Evolutionary conservation across 1,140 invertebrate species (phyloP), one percentile per base, ranked within the genome.

Genomic region (Galleria mellonella): DNA sequence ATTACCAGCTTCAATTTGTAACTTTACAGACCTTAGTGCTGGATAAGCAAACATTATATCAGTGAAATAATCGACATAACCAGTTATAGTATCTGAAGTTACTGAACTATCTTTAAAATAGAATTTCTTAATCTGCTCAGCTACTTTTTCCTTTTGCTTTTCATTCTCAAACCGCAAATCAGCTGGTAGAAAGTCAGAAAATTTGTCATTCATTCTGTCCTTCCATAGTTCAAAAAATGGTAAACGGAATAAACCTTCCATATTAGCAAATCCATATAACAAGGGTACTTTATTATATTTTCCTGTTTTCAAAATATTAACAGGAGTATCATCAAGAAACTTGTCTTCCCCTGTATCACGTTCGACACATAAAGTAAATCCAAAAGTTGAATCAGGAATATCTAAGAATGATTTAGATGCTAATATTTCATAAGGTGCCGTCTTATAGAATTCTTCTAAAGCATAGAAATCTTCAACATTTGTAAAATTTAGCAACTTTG

Each of bases 361-460:
- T 37, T 76, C 72, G 6, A 76, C 43, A 41, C 72, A 72, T 2
- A 68, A 63, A 1, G 42, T 5, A 35, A 67, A 63, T 3, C 51
- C 0, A 42, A 60, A 54, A 4, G 43, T 48, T 8, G 43, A 38
- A 42, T 72, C 53, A 13, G 36, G 13, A 9, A 45, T 42, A 10
- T 49, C 38, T 2, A 66, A 2, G 17, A 61, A 37, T 31, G 38
- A 9, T 9, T 37, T 31, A 15, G 53, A 59, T 11, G 38, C 50
- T 8, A 79, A 43, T 41, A 39, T 12, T 32, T 64, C 55, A 32
- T 60, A 52, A 4, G 71, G 36, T 7, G 59, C 43, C 6, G 47
- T 61, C 48, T 60, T 72, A 27, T 69, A 81, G 55, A 77, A 75
- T 5, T 64, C 48, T 53, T 76, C 70, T 11, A 79, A 61, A n/a